Evolutionary conservation across 2,888 invertebrate genomes (phyloP).

Genomic region (Caenorhabditis imperialis): DNA sequence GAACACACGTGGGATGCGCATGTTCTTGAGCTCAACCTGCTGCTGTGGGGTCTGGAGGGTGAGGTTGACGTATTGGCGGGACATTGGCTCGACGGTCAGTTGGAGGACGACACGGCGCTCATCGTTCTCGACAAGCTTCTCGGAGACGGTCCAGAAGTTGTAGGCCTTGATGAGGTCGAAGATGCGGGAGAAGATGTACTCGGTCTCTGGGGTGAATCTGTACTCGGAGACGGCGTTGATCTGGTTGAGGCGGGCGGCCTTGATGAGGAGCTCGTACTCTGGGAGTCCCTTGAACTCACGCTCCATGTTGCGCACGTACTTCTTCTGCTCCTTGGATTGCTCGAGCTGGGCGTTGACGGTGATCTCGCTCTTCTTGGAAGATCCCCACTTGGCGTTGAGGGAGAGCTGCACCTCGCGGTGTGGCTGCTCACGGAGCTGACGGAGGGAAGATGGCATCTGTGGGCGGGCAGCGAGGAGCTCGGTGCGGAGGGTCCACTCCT

Average conservation of each 20-base stretch:
- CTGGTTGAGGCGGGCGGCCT: constrained; percentile 66
- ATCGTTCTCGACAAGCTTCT: constrained; percentile 40
- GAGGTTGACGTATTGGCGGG: constrained; percentile 67
- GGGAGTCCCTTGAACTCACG: constrained; percentile 35
- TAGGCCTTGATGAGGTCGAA: constrained; percentile 61
- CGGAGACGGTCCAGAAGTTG: constrained; percentile 64
- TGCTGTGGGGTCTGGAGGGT: constrained; percentile 67
- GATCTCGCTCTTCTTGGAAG: constrained; percentile 54
- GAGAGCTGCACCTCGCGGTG: constrained; percentile 55
- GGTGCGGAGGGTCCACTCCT: constrained; percentile 63
- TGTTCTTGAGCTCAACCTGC: constrained; percentile 34
- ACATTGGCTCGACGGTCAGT: constrained; percentile 68
- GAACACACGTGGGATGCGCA: constrained; percentile 41
- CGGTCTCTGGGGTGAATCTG: constrained; percentile 48
- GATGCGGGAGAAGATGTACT: constrained; percentile 49
- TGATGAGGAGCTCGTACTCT: constrained; percentile 57
- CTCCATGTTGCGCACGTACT: constrained; percentile 41
- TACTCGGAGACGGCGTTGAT: constrained; percentile 60
- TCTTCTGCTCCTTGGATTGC: constrained; percentile 52
- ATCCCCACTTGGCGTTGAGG: constrained; percentile 56
- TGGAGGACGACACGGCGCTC: constrained; percentile 43
- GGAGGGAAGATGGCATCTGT: constrained; percentile 53
- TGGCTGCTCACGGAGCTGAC: constrained; percentile 54
- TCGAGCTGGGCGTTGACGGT: constrained; percentile 49
- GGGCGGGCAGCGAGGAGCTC: constrained; percentile 60